Evolutionary conservation across 1,140 invertebrate genomes (phyloP), one percentile per base, ranked within the genome.

Genomic region (Microplitis mediator): DNA sequence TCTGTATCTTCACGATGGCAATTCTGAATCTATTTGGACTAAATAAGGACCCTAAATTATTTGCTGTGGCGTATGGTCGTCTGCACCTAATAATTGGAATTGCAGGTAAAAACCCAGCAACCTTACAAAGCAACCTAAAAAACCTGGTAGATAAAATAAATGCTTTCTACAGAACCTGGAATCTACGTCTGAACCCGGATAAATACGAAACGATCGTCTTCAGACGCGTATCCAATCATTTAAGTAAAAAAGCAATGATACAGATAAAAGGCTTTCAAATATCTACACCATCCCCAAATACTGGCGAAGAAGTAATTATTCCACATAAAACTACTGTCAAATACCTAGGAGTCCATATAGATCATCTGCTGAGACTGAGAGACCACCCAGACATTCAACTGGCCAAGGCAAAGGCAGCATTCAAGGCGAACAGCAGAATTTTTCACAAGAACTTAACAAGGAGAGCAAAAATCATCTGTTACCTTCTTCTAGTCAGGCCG

Each of bases 401-500:
- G 1, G 13, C 16, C 4, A 72, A 72, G 35, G 70, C 70, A 23
- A 65, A 8, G 2, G 32, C 11, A 11, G 70, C 70, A n/a, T 58
- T 56, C 3, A 34, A 39, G 50, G 5, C 67, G 3, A 36, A 58
- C 35, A 4, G 32, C 11, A n/a, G 13, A 58, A 58, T 79, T 36
- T 80, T 80, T 56, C 71, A 76, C 9, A 51, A 73, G 69, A 70
- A 0, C 79, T 78, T 78, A 0, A 50, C n/a, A 6, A 51, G 11
- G 0, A 74, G 34, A 62, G 66, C 73, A 3, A 74, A 73, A 77
- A 66, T 79, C 0, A 78, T 79, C 1, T 78, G 76, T 14, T 81
- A 80, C 52, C 16, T 71, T 4, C 9, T 69, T 1, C 51, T 81
- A 3, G 60, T 80, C 0, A 71, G 79, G 60, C 77, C 77, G 0